These are phyloP conservation scores for Squalus acanthias DNA, from an alignment of 2,797 vertebrate species.

Conservation along the genomic window DNA sequence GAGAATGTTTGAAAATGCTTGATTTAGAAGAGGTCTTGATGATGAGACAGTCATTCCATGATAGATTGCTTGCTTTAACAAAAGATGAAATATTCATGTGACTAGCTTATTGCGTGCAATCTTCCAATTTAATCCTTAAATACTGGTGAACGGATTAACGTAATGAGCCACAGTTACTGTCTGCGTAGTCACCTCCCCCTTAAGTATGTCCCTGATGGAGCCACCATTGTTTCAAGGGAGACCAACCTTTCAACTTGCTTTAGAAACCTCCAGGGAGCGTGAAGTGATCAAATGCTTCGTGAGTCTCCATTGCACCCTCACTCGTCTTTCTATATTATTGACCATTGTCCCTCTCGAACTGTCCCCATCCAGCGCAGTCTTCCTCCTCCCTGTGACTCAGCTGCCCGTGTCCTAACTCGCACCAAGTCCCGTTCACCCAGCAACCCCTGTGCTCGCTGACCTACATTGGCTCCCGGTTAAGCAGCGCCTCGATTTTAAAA, in stretches of 20 bases:
- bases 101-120: neutral
- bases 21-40: neutral
- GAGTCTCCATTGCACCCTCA: neutral
- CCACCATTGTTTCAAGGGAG: neutral
- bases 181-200: neutral
- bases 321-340: too few species aligned
- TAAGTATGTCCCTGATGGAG: neutral
- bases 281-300: neutral
- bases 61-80: neutral
- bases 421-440: too few species aligned
- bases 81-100: conserved; percentile 16
- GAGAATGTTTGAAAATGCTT: neutral
- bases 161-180: neutral
- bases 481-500: too few species aligned
- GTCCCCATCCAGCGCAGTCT: too few species aligned
- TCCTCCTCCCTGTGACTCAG: neutral
- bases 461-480: too few species aligned
- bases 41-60: neutral
- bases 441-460: too few species aligned
- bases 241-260: neutral
- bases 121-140: neutral
- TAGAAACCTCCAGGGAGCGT: neutral
- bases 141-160: neutral
- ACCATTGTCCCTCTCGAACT: neutral
- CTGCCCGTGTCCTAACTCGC: too few species aligned